Evolutionary conservation across 2,888 invertebrate species (phyloP).

Genomic region (Tuta absoluta): DNA sequence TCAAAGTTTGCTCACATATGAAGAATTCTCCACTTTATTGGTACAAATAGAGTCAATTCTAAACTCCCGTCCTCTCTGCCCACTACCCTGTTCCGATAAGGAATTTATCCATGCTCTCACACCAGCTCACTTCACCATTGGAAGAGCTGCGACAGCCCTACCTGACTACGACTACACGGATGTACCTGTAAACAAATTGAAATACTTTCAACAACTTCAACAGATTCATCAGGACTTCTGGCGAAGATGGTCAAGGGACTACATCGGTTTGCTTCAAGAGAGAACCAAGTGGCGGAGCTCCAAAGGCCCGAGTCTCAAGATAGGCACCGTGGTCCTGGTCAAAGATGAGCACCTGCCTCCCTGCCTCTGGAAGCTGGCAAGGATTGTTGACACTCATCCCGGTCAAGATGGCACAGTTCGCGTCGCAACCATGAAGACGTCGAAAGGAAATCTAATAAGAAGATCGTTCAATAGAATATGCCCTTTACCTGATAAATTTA

Average conservation of each 20-base stretch:
- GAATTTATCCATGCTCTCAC: constrained; percentile 38
- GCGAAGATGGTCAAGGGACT: constrained; percentile 25
- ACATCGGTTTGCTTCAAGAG: constrained; percentile 12
- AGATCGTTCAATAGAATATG: too few species aligned
- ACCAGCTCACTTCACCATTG: constrained; percentile 46
- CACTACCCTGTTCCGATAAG: constrained; percentile 36
- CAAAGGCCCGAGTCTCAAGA: not conserved
- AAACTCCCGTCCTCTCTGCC: constrained; percentile 15
- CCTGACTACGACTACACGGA: constrained; percentile 25
- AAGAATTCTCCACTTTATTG: constrained; percentile 28
- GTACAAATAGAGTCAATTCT: too few species aligned
- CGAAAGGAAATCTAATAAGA: too few species aligned
- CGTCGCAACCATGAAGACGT: too few species aligned
- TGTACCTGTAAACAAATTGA: constrained; percentile 4
- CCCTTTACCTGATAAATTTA: too few species aligned
- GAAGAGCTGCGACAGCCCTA: constrained; percentile 26
- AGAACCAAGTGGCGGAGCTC: not conserved
- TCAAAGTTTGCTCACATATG: constrained; percentile 29
- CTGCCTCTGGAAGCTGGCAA: constrained; percentile 13
- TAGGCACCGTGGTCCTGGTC: constrained; percentile 4
- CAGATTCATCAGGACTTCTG: constrained; percentile 7
- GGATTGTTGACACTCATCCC: too few species aligned
- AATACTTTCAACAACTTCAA: constrained; percentile 22
- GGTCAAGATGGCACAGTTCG: too few species aligned
- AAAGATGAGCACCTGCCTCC: constrained; percentile 39